phyloP scores from a whole-genome alignment of 2,888 invertebrate genomes.

The Campoplex nolae region DNA sequence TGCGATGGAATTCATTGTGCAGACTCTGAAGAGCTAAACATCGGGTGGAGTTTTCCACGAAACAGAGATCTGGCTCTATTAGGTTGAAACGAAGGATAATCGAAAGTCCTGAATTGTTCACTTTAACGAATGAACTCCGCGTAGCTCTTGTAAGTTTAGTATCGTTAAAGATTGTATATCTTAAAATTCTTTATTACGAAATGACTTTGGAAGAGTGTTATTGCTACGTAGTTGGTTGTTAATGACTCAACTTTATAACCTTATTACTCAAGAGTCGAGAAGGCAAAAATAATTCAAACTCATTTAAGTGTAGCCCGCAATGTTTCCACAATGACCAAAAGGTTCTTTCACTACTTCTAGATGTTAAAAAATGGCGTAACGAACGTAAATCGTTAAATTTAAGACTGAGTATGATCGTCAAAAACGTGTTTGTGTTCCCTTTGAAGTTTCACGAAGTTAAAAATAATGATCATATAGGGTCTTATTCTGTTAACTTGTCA shows the following conservation, averaged over 20 bases:
- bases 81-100: not conserved
- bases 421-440: not conserved
- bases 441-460: conserved; percentile 3
- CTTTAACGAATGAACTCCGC: not conserved
- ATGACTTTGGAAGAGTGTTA: not conserved
- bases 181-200: not conserved
- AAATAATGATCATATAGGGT: conserved; percentile 12
- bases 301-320: not conserved
- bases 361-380: not conserved
- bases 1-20: conserved; percentile 1
- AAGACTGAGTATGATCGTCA: conserved; percentile 1
- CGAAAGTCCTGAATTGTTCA: not conserved
- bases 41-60: conserved; percentile 2
- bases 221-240: not conserved
- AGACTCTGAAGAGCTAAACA: not conserved
- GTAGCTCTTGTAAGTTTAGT: not conserved
- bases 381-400: conserved; percentile 9
- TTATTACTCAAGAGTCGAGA: not conserved
- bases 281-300: not conserved
- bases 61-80: not conserved
- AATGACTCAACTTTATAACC: conserved; percentile 1
- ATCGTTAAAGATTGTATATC: not conserved
- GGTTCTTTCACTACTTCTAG: not conserved
- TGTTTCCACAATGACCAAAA: not conserved
- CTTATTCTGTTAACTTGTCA: conserved; percentile 38